A percentile compares a stretch with the other conserved stretches of the same genome.
Conservation (phyloP, 2,113 vertebrate genomes). For the Indicator indicator region DNA sequence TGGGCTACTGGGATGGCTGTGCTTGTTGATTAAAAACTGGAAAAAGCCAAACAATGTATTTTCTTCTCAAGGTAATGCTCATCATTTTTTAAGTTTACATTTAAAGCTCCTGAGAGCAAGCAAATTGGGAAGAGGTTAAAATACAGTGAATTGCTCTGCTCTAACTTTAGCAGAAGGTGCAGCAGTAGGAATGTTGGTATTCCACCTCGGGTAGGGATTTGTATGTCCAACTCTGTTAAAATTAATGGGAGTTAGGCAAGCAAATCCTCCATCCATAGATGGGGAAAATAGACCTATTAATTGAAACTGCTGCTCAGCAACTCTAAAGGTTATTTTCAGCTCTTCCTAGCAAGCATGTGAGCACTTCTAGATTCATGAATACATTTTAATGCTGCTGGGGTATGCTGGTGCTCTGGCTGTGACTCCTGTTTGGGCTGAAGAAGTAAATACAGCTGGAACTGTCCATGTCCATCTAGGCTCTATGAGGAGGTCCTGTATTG, state of each 20-base stretch:
- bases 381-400: background rate
- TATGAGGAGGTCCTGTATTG: background rate
- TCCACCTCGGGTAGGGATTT: slow-evolving; percentile 3
- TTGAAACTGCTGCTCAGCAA: slow-evolving; percentile 33
- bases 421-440: background rate
- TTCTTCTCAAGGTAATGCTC: slow-evolving; percentile 1
- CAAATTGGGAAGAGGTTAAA: slow-evolving; percentile 2
- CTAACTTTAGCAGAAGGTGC: background rate
- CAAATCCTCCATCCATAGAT: background rate
- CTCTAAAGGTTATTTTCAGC: slow-evolving; percentile 22
- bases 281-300: slow-evolving; percentile 40
- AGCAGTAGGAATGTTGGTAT: background rate
- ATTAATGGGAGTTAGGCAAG: slow-evolving; percentile 8
- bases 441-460: background rate
- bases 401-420: background rate
- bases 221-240: background rate
- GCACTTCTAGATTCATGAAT: background rate
- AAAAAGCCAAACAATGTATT: background rate
- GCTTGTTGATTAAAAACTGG: background rate
- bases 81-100: background rate
- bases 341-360: background rate
- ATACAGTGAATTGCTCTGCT: background rate
- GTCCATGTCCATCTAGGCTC: background rate
- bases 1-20: background rate
- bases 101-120: background rate